Evolutionary conservation across 2,113 vertebrate species (phyloP), one percentile per base, ranked within the genome.

Genomic region (Grallaria varia): DNA sequence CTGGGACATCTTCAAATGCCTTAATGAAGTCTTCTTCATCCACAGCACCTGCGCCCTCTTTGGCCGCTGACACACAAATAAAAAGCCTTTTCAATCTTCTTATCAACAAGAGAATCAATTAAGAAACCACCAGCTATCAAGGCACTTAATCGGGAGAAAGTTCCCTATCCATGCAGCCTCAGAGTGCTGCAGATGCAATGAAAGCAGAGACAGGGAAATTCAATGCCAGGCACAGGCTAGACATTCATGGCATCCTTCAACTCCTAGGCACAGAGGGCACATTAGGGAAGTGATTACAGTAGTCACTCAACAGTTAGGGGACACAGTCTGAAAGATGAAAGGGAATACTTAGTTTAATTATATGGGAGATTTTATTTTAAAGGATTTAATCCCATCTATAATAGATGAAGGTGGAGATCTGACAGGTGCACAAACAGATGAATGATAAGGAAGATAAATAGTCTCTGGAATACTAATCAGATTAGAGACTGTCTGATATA

Each of bases 21-120:
- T 99, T 99, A 78, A 99, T 99, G 89, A 99, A 99, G 87, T 99
- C 99, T 84, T 99, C 99, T 92, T 99, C 99, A 95, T 99, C 99
- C 9, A 99, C 98, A 59, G 99, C 99, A 83, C 99, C 99, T 21
- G 99, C 99, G 83, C 98, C 99, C 92, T 99, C 99, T 98, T 99
- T 99, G 94, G 98, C 93, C 95, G 97, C 97, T 98, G 80, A 74
- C 75, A 97, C 49, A 97, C n/a, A 93, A 77, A 80, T 47, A 96
- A 95, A 95, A 81, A 91, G 47, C 12, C 12, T 53, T 91, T 93
- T 87, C 75, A 83, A 68, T 80, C 37, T 91, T 93, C 75, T 93
- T 90, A 94, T 75, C 60, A 89, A 82, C 39, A 87, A 62, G 50
- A 96, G 88, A 93, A 95, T 60, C 87, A 91, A 85, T 87, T 90